Conservation (phyloP, 2,888 invertebrate genomes). For the Chrysotoxum bicinctum region DNA sequence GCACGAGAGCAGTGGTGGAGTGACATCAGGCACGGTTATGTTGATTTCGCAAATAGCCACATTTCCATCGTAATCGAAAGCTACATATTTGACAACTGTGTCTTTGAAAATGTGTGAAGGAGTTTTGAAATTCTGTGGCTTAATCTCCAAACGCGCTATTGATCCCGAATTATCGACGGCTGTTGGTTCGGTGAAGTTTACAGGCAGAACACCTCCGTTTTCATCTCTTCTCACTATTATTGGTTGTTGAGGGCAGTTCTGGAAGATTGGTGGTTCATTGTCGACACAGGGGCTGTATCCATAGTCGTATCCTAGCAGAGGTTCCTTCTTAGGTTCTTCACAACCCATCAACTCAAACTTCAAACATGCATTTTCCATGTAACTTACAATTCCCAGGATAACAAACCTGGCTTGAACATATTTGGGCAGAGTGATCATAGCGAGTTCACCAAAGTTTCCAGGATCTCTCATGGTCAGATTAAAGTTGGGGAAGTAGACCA, state of each 20-base stretch:
- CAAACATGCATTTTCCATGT: slow-evolving; percentile 97
- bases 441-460: slow-evolving; percentile 97
- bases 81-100: slow-evolving; percentile 96
- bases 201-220: slow-evolving; percentile 93
- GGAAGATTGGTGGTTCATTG: slow-evolving; percentile 97
- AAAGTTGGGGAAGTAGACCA: slow-evolving; percentile 98
- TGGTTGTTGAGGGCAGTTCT: slow-evolving; percentile 96
- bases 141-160: slow-evolving; percentile 95
- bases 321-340: slow-evolving; percentile 91
- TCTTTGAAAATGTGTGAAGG: slow-evolving; percentile 94
- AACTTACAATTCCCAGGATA: slow-evolving; percentile 96
- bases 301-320: slow-evolving; percentile 94
- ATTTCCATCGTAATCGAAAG: slow-evolving; percentile 98
- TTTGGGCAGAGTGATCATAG: slow-evolving; percentile 96
- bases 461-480: slow-evolving; percentile 96
- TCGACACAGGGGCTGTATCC: slow-evolving; percentile 97
- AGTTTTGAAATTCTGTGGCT: slow-evolving; percentile 94
- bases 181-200: slow-evolving; percentile 96
- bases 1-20: slow-evolving; percentile 93
- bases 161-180: slow-evolving; percentile 98
- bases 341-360: slow-evolving; percentile 98
- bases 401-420: slow-evolving; percentile 97
- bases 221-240: slow-evolving; percentile 93
- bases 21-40: slow-evolving; percentile 96
- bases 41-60: slow-evolving; percentile 98